These are phyloP conservation scores for Drosophila diplacantha DNA, from an alignment of 2,888 invertebrate species.

Conservation along the genomic window DNA sequence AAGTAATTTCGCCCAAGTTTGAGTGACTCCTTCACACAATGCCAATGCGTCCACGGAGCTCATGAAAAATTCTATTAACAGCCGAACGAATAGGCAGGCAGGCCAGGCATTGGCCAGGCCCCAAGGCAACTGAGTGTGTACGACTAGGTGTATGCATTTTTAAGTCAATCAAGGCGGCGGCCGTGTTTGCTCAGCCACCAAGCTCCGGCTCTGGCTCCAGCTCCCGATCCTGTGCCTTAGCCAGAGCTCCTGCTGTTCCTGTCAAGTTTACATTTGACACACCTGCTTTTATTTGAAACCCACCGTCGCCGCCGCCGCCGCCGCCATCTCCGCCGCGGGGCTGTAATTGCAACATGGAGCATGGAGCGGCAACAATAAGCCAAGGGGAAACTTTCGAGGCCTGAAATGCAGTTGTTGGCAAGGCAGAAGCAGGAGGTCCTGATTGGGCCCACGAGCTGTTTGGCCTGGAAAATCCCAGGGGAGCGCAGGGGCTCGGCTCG, in stretches of 20 bases:
- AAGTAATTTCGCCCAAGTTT: slow-evolving; percentile 66
- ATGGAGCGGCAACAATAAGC: slow-evolving; percentile 55
- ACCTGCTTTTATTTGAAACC: slow-evolving; percentile 70
- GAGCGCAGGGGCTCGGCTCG: slow-evolving; percentile 6
- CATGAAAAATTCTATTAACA: slow-evolving; percentile 69
- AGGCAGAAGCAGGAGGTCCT: slow-evolving; percentile 22
- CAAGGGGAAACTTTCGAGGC: slow-evolving; percentile 47
- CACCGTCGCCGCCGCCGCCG: slow-evolving; percentile 58
- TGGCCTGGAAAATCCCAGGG: slow-evolving; percentile 1
- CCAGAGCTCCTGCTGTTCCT: slow-evolving; percentile 26
- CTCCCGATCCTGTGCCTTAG: slow-evolving; percentile 8
- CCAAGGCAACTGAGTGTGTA: slow-evolving; percentile 19
- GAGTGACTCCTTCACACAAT: slow-evolving; percentile 49
- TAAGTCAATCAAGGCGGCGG: slow-evolving; percentile 59
- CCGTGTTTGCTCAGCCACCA: slow-evolving; percentile 55
- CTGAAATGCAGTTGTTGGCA: slow-evolving; percentile 30
- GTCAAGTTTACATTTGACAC: slow-evolving; percentile 68
- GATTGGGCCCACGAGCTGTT: slow-evolving; percentile 39
- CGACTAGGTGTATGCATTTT: slow-evolving; percentile 59
- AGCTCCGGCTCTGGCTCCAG: slow-evolving; percentile 18
- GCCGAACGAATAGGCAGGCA: slow-evolving; percentile 27
- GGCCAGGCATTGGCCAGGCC: slow-evolving; percentile 17
- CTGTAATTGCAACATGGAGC: slow-evolving; percentile 65
- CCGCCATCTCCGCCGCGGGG: slow-evolving; percentile 57
- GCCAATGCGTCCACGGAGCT: slow-evolving; percentile 54